phyloP scores from a whole-genome alignment of 2,888 invertebrate genomes.

The Pristionchus exspectatus region DNA sequence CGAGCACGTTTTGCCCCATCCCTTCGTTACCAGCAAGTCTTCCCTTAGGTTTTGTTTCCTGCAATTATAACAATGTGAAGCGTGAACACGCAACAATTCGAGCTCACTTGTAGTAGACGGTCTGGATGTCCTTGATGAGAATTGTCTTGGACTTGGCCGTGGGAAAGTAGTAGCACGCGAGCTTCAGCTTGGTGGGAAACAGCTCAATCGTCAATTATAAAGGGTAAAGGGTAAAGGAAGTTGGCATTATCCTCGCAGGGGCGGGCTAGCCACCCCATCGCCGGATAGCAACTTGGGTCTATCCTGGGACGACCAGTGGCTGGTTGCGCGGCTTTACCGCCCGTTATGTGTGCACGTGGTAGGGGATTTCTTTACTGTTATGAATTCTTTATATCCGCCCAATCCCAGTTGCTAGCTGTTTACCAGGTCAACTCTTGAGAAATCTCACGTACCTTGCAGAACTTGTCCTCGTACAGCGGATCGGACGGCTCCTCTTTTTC shows the following conservation, averaged over 20 bases:
- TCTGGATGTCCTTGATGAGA: background rate
- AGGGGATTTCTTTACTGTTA: no score
- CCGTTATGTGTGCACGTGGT: no score
- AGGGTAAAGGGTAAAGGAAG: no score
- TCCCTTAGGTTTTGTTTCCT: background rate
- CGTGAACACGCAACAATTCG: background rate
- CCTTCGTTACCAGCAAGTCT: background rate
- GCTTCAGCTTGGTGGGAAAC: background rate
- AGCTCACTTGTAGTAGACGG: slow-evolving; percentile 11
- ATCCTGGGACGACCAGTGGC: no score
- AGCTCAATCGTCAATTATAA: no score
- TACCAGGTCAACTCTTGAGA: no score
- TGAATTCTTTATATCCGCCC: no score
- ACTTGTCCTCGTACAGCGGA: slow-evolving; percentile 10
- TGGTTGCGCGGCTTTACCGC: no score
- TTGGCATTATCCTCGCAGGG: no score
- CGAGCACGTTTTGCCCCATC: background rate
- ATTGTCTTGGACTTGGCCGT: slow-evolving; percentile 17
- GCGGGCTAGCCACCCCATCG: no score
- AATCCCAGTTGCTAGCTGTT: no score
- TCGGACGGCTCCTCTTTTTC: background rate
- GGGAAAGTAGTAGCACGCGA: slow-evolving; percentile 37
- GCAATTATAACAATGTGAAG: background rate
- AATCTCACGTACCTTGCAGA: slow-evolving; percentile 37
- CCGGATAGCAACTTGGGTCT: no score